Percentiles rank a stretch among this genome's conserved stretches.
phyloP scores from a whole-genome alignment of 2,888 invertebrate species.

The Theodoxus fluviatilis region DNA sequence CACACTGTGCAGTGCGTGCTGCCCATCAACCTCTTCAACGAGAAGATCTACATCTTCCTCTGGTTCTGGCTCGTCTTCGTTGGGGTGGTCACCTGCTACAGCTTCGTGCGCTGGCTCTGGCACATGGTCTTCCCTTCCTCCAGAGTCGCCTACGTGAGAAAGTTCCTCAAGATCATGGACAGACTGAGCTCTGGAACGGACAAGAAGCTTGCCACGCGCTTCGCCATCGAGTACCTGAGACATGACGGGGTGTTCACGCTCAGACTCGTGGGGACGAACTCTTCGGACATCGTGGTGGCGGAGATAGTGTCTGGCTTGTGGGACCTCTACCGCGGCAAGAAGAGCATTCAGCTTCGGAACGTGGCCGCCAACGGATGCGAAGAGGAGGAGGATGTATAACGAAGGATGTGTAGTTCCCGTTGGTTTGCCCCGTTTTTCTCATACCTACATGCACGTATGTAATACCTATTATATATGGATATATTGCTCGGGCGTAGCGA shows the following conservation, averaged over 20 bases:
- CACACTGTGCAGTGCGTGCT: conserved; percentile 59
- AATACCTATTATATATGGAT: no score
- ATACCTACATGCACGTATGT: no score
- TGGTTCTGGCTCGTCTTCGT: conserved; percentile 65
- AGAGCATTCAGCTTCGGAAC: conserved; percentile 54
- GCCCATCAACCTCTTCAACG: conserved; percentile 60
- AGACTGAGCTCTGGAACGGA: conserved; percentile 60
- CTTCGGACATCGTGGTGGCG: conserved; percentile 62
- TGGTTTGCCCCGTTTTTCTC: no score
- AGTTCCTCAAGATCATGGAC: conserved; percentile 67
- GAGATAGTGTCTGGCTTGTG: conserved; percentile 62
- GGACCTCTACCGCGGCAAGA: conserved; percentile 60
- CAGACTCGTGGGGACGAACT: conserved; percentile 61
- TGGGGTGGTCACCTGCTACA: conserved; percentile 55
- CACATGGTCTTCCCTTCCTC: conserved; percentile 63
- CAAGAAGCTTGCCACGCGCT: conserved; percentile 60
- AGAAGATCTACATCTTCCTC: conserved; percentile 64
- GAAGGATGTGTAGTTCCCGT: neutral
- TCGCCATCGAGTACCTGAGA: conserved; percentile 61
- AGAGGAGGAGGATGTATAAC: conserved; percentile 59
- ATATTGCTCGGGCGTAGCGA: no score
- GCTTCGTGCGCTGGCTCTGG: conserved; percentile 61
- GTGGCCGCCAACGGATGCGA: conserved; percentile 45
- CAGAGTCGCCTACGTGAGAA: conserved; percentile 65
- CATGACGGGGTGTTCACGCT: conserved; percentile 64